Evolutionary conservation across 2,888 invertebrate genomes (phyloP), one percentile per base, ranked within the genome.

Genomic region (Drosophila villosipedis): DNA sequence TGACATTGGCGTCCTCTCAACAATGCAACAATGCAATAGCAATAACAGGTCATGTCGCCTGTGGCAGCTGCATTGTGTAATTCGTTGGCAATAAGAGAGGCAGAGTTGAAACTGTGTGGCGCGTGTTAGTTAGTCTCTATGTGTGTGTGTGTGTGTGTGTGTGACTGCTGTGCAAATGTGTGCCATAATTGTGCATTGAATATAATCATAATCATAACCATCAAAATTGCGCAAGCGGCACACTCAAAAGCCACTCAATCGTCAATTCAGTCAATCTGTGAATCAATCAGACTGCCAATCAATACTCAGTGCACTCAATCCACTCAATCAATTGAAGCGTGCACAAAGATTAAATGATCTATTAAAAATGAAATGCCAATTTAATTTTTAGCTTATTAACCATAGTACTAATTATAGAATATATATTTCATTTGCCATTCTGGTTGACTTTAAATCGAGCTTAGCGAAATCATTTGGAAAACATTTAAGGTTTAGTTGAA

Each of bases 121-220:
- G 35, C 43, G 14, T 43, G 54, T n/a, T 60, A 39, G 53, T 60
- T 55, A 35, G 53, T 60, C 49, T 54, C 4, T 14, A 1, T 7
- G 0, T 41, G 10, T n/a, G 4, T 39, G 37, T 7, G 0, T 37
- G 39, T 41, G n/a, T 41, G 1, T 41, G n/a, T 39, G 1, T 39
- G 7, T 19, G 47, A 47, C 7, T 47, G 47, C 16, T 47, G 47
- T 28, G 63, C 30, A 49, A 74, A 52, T 67, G 63, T 39, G 52
- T 55, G 49, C 64, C 41, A 84, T 89, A 89, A 89, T 87, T 84
- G 84, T 90, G 90, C 88, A 84, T 84, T 90, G 84, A 79, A 78
- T 84, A 90, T 30, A 30, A 30, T 74, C 76, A 75, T 81, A 81
- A 85, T 81, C 80, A 61, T 50, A 63, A 39, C 63, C 70, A 82